Percentiles rank a stretch among this genome's conserved stretches.
Evolutionary conservation across 2,888 invertebrate species (phyloP).

Genomic region (Laothoe populi): DNA sequence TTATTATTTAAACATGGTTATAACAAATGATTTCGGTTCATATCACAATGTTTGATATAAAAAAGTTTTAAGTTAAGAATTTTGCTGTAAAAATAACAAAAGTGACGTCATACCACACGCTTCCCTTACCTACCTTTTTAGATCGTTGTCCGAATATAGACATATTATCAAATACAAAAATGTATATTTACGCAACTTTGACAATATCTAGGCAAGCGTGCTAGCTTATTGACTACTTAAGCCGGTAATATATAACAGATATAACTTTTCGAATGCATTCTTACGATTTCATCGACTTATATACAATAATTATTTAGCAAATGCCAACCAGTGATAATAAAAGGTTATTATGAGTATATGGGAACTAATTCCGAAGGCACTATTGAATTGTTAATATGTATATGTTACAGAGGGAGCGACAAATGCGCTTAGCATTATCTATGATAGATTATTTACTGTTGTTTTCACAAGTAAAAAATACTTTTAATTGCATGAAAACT

Average conservation of each 20-base stretch:
- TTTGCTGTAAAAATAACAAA: too few relatives aligned
- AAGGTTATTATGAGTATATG: not conserved
- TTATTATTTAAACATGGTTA: too few relatives aligned
- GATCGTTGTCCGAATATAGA: not conserved
- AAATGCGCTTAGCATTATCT: too few relatives aligned
- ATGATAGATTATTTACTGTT: too few relatives aligned
- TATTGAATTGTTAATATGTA: not conserved
- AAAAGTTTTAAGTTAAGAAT: too few relatives aligned
- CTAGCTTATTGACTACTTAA: not conserved
- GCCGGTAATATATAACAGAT: not conserved
- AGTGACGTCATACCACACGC: too few relatives aligned
- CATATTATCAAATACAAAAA: not conserved
- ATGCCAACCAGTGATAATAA: not conserved
- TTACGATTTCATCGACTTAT: not conserved
- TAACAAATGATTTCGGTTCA: too few relatives aligned
- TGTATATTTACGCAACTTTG: not conserved
- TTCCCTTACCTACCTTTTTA: not conserved
- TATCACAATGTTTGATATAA: too few relatives aligned
- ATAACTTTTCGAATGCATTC: not conserved
- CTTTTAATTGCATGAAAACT: too few relatives aligned
- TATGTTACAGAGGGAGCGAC: too few relatives aligned
- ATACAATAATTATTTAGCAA: not conserved
- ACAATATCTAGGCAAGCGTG: slow-evolving; percentile 7
- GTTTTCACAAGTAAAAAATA: too few relatives aligned
- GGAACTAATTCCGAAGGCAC: slow-evolving; percentile 14